Evolutionary conservation across 2,113 vertebrate species (phyloP).

Genomic region (Pheucticus melanocephalus): DNA sequence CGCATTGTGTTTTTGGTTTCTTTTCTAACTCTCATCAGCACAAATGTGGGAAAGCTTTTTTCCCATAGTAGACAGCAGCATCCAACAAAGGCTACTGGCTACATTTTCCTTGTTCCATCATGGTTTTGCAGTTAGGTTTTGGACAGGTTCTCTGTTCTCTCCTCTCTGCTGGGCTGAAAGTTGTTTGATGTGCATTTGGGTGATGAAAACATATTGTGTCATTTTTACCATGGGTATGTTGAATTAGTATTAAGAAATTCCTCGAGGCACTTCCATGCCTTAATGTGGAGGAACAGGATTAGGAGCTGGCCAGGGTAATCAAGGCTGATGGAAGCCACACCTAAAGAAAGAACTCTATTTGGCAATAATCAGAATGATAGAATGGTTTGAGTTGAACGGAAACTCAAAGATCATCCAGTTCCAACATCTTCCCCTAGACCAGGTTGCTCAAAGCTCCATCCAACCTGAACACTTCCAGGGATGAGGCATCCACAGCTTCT

Average conservation of each 20-base stretch:
- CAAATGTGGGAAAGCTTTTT: neutral
- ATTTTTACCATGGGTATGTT: neutral
- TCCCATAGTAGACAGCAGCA: neutral
- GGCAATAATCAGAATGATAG: neutral
- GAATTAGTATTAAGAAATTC: neutral
- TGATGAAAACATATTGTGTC: neutral
- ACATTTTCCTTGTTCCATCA: neutral
- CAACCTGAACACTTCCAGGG: neutral
- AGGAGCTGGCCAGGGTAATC: neutral
- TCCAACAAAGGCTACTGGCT: neutral
- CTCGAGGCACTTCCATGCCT: neutral
- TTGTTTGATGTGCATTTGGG: neutral
- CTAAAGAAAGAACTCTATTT: neutral
- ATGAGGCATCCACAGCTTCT: neutral
- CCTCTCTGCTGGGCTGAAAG: neutral
- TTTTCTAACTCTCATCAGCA: neutral
- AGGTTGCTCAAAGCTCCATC: neutral
- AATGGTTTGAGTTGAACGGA: neutral
- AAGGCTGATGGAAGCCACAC: neutral
- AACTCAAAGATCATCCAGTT: neutral
- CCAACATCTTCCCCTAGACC: neutral
- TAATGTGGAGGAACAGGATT: neutral
- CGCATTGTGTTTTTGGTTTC: rapidly evolving
- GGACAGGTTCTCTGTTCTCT: neutral
- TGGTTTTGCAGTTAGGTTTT: neutral